A percentile compares a stretch with the other conserved stretches of the same genome.
Evolutionary conservation across 2,113 vertebrate species (phyloP).

Genomic region (Trematocara stigmaticum): DNA sequence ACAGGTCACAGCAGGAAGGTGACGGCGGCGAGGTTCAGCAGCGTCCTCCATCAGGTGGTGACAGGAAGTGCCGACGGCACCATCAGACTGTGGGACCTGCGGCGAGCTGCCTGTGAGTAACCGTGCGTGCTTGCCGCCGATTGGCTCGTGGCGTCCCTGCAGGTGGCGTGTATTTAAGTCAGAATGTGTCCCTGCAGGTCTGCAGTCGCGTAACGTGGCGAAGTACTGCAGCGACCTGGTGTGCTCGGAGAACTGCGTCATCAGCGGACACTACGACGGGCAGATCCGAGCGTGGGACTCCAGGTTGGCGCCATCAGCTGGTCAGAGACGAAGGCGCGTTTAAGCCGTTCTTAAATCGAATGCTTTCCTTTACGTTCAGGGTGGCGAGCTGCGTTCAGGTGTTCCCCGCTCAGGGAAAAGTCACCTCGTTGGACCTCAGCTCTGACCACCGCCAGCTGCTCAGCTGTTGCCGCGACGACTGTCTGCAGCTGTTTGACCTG

Average conservation of each 20-base stretch:
- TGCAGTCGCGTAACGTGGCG: slow-evolving; percentile 68
- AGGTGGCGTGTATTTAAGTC: neutral
- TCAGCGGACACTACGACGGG: slow-evolving; percentile 84
- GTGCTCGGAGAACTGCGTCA: slow-evolving; percentile 76
- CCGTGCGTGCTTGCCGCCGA: neutral
- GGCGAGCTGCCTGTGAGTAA: slow-evolving; percentile 77
- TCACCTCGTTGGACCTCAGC: slow-evolving; percentile 83
- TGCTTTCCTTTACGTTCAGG: slow-evolving; percentile 48
- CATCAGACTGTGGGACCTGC: slow-evolving; percentile 84
- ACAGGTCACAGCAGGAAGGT: slow-evolving; percentile 88
- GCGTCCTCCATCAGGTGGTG: slow-evolving; percentile 71
- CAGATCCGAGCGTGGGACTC: slow-evolving; percentile 87
- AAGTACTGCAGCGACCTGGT: slow-evolving; percentile 86
- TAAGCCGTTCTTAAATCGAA: neutral
- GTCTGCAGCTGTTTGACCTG: slow-evolving; percentile 82
- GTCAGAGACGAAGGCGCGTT: neutral
- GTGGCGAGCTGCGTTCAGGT: slow-evolving; percentile 70
- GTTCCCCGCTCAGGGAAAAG: slow-evolving; percentile 76
- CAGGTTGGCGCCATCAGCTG: slow-evolving; percentile 66
- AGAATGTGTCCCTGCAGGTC: slow-evolving; percentile 60
- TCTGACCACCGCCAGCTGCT: slow-evolving; percentile 79
- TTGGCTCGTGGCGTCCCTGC: neutral
- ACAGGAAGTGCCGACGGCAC: slow-evolving; percentile 83
- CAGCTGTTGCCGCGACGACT: slow-evolving; percentile 84
- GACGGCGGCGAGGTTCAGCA: slow-evolving; percentile 81